A percentile compares a stretch with the other conserved stretches of the same genome.
Conservation (phyloP, 2,888 invertebrate species). For the Cinara cedri region DNA sequence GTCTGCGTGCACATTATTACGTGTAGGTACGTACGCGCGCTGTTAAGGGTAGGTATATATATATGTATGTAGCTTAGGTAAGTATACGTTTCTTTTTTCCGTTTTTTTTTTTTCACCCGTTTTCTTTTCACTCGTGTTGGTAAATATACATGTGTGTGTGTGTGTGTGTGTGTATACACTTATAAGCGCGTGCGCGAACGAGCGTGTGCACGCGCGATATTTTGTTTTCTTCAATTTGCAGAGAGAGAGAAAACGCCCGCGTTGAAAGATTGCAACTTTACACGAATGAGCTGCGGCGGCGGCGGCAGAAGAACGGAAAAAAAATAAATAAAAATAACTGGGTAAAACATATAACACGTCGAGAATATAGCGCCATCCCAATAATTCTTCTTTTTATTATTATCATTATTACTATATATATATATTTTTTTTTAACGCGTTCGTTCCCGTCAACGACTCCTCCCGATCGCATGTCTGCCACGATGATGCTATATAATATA, state of each 20-base stretch:
- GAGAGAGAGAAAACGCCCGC: constrained; percentile 34
- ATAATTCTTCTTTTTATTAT: constrained; percentile 35
- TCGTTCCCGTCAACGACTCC: constrained; percentile 32
- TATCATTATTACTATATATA: too few relatives aligned
- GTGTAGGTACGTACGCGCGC: too few relatives aligned
- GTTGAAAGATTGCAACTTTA: constrained; percentile 56
- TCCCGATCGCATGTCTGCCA: constrained; percentile 29
- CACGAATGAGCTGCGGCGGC: constrained; percentile 40
- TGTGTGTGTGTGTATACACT: neutral
- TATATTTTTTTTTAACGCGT: neutral
- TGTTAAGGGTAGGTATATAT: neutral
- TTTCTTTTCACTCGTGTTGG: too few relatives aligned
- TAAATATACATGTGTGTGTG: neutral
- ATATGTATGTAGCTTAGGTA: neutral
- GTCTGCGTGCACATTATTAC: constrained; percentile 46
- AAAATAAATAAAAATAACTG: neutral
- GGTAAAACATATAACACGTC: constrained; percentile 10
- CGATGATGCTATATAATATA: neutral
- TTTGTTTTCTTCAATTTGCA: constrained; percentile 38
- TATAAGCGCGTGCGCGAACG: neutral
- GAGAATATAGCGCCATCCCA: constrained; percentile 10
- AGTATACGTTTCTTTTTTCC: neutral
- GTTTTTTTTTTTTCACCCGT: neutral
- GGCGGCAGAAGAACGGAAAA: neutral
- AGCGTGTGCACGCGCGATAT: neutral